These are phyloP conservation scores for Lasioglossum lativentre DNA, from an alignment of 2,888 invertebrate genomes.

Conservation along the genomic window DNA sequence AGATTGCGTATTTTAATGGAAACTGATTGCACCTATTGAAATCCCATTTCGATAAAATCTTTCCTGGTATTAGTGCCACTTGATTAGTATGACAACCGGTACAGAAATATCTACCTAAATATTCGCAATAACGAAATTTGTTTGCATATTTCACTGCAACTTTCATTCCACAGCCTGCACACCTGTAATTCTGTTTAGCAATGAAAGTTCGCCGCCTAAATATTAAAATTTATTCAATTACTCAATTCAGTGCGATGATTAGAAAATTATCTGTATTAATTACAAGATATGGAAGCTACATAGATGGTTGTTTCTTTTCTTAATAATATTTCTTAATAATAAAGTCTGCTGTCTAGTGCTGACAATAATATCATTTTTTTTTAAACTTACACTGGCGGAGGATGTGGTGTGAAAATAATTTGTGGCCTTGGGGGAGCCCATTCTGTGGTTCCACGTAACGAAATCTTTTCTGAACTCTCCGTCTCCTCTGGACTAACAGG, in stretches of 20 bases:
- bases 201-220: constrained; percentile 88
- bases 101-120: constrained; percentile 94
- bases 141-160: constrained; percentile 90
- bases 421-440: constrained; percentile 95
- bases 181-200: constrained; percentile 91
- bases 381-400: constrained; percentile 87
- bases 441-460: constrained; percentile 90
- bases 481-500: constrained; percentile 89
- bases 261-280: neutral
- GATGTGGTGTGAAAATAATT: constrained; percentile 92
- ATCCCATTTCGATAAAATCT: constrained; percentile 89
- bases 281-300: no score
- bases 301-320: no score
- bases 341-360: neutral
- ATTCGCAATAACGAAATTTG: constrained; percentile 92
- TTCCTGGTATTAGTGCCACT: constrained; percentile 89
- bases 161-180: constrained; percentile 94
- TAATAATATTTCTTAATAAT: no score
- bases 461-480: constrained; percentile 82
- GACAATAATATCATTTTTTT: neutral
- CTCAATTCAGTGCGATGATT: neutral
- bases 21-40: constrained; percentile 85
- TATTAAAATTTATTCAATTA: neutral
- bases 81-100: constrained; percentile 94
- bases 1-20: neutral